These are phyloP conservation scores for Callionymus lyra DNA, from an alignment of 2,113 vertebrate genomes.

Conservation along the genomic window DNA sequence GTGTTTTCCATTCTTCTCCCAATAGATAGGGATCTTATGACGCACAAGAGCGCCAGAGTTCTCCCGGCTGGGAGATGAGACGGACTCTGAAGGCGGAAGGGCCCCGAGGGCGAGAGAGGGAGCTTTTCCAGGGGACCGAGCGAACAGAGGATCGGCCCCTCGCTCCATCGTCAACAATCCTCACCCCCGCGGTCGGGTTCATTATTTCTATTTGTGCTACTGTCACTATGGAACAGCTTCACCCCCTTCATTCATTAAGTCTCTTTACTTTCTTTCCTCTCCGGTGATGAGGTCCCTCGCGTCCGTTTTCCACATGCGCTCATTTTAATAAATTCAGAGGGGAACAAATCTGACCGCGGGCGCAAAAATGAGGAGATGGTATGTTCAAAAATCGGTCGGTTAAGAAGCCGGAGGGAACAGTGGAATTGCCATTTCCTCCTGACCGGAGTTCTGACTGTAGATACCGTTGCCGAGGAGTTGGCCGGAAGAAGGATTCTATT, in stretches of 20 bases:
- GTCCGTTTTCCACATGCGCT: slow-evolving; percentile 47
- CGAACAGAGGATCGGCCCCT: slow-evolving; percentile 23
- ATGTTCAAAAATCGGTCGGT: slow-evolving; percentile 18
- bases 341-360: slow-evolving; percentile 19
- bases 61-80: slow-evolving; percentile 32
- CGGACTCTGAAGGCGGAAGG: slow-evolving; percentile 10
- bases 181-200: slow-evolving; percentile 53
- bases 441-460: no score
- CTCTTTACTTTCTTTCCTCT: slow-evolving; percentile 45
- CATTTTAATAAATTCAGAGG: slow-evolving; percentile 49
- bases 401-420: slow-evolving; percentile 32
- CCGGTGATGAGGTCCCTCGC: slow-evolving; percentile 47
- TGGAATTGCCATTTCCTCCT: no score
- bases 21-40: no score
- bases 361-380: slow-evolving; percentile 6
- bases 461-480: no score
- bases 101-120: slow-evolving; percentile 25
- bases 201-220: slow-evolving; percentile 62
- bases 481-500: neutral
- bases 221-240: slow-evolving; percentile 29
- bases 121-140: slow-evolving; percentile 23
- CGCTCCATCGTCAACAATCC: slow-evolving; percentile 46
- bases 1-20: no score
- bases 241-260: slow-evolving; percentile 51
- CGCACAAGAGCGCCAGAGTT: slow-evolving; percentile 24